These are phyloP conservation scores for Orientallactaga sibirica DNA, from an alignment of 2,797 vertebrate species.

Conservation along the genomic window DNA sequence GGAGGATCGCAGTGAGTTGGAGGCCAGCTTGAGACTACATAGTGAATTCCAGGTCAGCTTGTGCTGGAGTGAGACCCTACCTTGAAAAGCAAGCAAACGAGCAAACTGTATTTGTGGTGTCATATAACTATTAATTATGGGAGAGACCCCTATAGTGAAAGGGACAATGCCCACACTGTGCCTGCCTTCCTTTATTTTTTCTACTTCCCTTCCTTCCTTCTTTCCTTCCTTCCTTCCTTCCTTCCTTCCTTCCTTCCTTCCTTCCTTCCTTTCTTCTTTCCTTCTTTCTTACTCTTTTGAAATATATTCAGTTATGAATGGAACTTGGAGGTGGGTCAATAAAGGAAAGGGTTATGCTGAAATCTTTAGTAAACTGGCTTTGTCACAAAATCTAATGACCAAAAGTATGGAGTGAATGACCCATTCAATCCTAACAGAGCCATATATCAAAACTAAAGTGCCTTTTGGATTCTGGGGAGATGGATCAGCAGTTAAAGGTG, in stretches of 20 bases:
- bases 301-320: background rate
- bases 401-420: constrained; percentile 93
- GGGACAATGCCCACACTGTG: background rate
- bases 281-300: background rate
- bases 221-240: background rate
- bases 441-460: constrained; percentile 92
- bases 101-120: background rate
- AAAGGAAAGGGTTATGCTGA: constrained; percentile 3
- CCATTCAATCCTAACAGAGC: constrained; percentile 92
- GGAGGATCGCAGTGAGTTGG: too few relatives aligned
- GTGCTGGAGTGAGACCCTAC: too few relatives aligned
- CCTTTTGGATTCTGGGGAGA: too few relatives aligned
- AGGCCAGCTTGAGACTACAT: too few relatives aligned
- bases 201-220: too few relatives aligned
- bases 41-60: too few relatives aligned
- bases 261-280: background rate
- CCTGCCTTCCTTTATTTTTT: background rate
- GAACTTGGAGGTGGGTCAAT: background rate
- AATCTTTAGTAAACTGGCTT: constrained; percentile 91
- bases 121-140: background rate
- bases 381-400: constrained; percentile 92
- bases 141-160: background rate
- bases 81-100: too few relatives aligned
- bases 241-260: too few relatives aligned
- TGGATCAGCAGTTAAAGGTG: too few relatives aligned